Evolutionary conservation across 92 coral and sea anemone genomes (phyloP).

Genomic region (Siderastrea radians): DNA sequence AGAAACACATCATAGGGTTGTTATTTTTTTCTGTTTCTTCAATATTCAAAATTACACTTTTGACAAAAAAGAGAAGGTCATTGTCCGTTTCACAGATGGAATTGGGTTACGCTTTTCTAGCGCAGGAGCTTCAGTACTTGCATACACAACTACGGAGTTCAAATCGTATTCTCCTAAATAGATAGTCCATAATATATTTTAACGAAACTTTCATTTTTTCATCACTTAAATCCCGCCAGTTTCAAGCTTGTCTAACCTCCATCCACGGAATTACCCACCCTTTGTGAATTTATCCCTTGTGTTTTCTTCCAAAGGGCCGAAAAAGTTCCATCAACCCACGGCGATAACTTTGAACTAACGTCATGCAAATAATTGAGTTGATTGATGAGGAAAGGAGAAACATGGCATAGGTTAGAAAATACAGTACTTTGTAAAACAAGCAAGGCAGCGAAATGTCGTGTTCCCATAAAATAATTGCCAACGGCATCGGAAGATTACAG

Average conservation of each 20-base stretch:
- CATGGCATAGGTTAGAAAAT: neutral
- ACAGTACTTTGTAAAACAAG: neutral
- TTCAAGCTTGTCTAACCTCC: neutral
- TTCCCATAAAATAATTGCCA: neutral
- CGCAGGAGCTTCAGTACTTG: no score
- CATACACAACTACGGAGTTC: no score
- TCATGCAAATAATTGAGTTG: neutral
- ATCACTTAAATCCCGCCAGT: no score
- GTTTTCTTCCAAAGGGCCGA: neutral
- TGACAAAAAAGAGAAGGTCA: no score
- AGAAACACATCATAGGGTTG: no score
- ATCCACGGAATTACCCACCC: neutral
- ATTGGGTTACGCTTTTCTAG: no score
- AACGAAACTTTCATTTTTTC: no score
- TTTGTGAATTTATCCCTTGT: neutral
- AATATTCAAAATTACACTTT: no score
- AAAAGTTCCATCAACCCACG: neutral
- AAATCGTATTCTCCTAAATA: no score
- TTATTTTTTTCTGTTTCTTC: no score
- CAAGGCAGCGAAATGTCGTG: neutral
- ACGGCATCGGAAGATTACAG: neutral
- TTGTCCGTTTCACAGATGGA: no score
- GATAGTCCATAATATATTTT: no score
- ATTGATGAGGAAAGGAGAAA: neutral
- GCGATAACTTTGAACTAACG: neutral